A percentile compares a stretch with the other conserved stretches of the same genome.
Conservation (phyloP, 2,113 vertebrate genomes). For the Megaceryle maxima region DNA sequence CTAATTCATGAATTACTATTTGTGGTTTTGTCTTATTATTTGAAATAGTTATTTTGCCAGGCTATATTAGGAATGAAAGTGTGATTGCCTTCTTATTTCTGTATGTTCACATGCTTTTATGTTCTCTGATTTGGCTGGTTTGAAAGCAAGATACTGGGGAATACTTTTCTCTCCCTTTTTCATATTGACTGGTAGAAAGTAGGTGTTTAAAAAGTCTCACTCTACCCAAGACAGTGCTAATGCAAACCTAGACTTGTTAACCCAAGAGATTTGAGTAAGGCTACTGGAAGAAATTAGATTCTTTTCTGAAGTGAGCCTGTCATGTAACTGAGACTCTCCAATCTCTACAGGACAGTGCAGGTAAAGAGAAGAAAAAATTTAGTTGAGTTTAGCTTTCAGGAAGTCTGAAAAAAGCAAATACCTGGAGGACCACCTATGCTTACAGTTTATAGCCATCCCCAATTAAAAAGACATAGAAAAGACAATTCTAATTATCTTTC, state of each 20-base stretch:
- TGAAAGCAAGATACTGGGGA: background rate
- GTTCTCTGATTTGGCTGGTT: background rate
- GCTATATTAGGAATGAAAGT: background rate
- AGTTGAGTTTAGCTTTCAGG: background rate
- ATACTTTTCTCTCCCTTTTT: background rate
- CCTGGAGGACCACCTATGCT: background rate
- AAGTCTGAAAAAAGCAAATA: background rate
- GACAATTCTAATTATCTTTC: background rate
- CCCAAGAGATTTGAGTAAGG: background rate
- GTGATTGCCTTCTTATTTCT: background rate
- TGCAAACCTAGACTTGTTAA: background rate
- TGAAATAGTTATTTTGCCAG: background rate
- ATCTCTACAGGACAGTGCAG: background rate
- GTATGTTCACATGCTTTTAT: background rate
- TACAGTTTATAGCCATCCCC: background rate
- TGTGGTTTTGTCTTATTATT: accelerated
- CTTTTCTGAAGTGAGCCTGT: background rate
- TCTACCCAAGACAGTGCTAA: background rate
- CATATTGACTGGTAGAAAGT: background rate
- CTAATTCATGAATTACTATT: background rate
- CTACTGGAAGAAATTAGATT: background rate
- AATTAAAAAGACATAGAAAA: background rate
- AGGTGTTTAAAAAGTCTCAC: background rate
- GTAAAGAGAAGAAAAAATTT: background rate
- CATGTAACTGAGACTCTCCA: background rate